Base-by-base conservation (phyloP, 2,888 invertebrate species). In the Drosophila putrida region DNA sequence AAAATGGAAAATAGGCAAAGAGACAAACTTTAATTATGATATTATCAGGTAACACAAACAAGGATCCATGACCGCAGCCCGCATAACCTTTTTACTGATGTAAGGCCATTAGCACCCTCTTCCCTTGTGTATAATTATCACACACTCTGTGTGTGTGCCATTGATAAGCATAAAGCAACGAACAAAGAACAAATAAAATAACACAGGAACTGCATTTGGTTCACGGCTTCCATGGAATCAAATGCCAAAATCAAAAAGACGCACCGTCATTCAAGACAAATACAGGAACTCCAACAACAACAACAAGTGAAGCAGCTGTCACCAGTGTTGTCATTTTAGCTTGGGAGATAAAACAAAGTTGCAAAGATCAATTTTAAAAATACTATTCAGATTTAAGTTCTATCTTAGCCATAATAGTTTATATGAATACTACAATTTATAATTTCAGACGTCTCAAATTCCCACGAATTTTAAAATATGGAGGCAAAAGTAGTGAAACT, bases 131-230 rank as follows among this genome's bases (percentile, higher is more conserved):
- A 66, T 75, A 85, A 88, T 82, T 87, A 82, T 84, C 85, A 84
- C 85, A 73, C 88, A 75, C 84, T 61, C 43, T 80, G 59, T 65
- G 61, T 59, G 41, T 60, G 28, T 55, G 35, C 20, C 71, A 71
- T 79, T 66, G 60, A 73, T 70, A 66, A 76, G 71, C 47, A 76
- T 46, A n/a, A 69, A 71, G 38, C 55, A 28, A 65, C 63, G 63
- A 65, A 64, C 57, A 51, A 69, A 69, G 50, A 78, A 54, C 64
- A 74, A 75, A 62, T 31, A 63, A 39, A 79, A 78, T 36, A 80
- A 84, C 76, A 89, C 79, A 85, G 84, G 87, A 84, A 84, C 84
- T 89, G 81, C 84, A 84, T 89, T 83, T 80, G 49, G 53, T 62
- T 49, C 72, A 67, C 41, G 65, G 54, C 57, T 82, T 82, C 73